Base-by-base conservation (phyloP, 2,113 vertebrate species). In the Asarcornis scutulata region DNA sequence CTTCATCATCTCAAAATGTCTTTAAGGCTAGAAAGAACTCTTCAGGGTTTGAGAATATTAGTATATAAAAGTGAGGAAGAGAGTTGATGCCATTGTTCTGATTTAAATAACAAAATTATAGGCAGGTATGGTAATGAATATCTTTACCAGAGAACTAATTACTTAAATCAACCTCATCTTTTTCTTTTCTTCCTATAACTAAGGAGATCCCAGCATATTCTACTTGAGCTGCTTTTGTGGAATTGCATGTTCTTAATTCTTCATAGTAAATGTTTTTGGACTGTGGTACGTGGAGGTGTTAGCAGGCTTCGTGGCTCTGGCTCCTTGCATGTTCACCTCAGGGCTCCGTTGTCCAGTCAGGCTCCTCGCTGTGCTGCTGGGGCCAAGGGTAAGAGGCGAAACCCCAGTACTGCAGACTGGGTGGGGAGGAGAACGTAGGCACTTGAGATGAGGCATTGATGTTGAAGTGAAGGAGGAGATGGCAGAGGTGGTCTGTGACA, bases 361-460 rank as follows among this genome's bases (percentile, higher is more conserved):
- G 48, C 48, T 50, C 50, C 23, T 50, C 6, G 6, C 22, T 2
- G 4, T 50, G 52, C 52, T 53, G 52, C 52, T 53, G 52, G 25
- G 7, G 25, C 23, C 52, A 53, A 8, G 23, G 52, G 52, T 26
- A 29, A 27, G 13, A 13, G 26, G 52, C 3, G 3, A 53, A 53
- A 53, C 14, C 13, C 26, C 52, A 8, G 50, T 52, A 12, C n/a
- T 52, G 22, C 23, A 52, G 23, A 13, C 48, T 50, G 48, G 25
- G 13, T 26, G 29, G 52, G 27, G 52, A 21, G 59, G 10, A 11
- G 22, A 1, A 21, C 12, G 8, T 0, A 18, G 13, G 56, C 14
- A 71, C 26, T 53, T 69, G 64, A 6, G n/a, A 8, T 0, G 5
- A 50, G n/a, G 31, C 1, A 1, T 13, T 56, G 40, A 3, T 27